Evolutionary conservation across 2,888 invertebrate genomes (phyloP).

Genomic region (Dendrolimus houi): DNA sequence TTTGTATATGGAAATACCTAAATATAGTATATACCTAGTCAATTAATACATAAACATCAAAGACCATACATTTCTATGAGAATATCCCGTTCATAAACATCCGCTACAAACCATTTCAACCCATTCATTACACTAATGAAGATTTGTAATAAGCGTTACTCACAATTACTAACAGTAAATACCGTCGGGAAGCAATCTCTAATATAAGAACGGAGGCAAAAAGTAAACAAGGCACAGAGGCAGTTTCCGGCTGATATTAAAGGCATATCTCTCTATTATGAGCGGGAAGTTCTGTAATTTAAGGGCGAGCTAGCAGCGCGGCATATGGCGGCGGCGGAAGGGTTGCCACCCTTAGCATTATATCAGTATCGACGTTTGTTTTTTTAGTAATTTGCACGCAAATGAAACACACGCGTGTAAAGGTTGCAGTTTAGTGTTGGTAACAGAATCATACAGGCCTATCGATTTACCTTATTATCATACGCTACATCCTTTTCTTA

Average conservation of each 20-base stretch:
- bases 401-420: conserved; percentile 1
- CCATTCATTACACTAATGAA: conserved; percentile 13
- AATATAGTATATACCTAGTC: too few species aligned
- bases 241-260: conserved; percentile 73
- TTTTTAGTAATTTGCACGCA: conserved; percentile 7
- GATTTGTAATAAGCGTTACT: conserved; percentile 18
- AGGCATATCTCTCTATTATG: conserved; percentile 77
- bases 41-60: too few species aligned
- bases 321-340: conserved; percentile 63
- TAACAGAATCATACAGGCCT: too few species aligned
- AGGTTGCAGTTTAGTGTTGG: neutral
- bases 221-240: conserved; percentile 62
- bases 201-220: conserved; percentile 68
- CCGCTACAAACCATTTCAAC: neutral
- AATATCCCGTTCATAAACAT: neutral
- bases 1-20: too few species aligned
- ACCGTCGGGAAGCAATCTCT: conserved; percentile 32
- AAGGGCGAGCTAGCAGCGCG: conserved; percentile 60
- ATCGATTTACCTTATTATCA: too few species aligned
- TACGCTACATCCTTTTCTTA: too few species aligned
- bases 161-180: conserved; percentile 11
- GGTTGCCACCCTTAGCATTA: conserved; percentile 28
- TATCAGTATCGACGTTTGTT: conserved; percentile 19
- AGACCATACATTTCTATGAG: too few species aligned
- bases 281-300: conserved; percentile 74